A percentile compares a stretch with the other conserved stretches of the same genome.
Evolutionary conservation across 2,888 invertebrate genomes (phyloP).

Genomic region (Morpho achilles): DNA sequence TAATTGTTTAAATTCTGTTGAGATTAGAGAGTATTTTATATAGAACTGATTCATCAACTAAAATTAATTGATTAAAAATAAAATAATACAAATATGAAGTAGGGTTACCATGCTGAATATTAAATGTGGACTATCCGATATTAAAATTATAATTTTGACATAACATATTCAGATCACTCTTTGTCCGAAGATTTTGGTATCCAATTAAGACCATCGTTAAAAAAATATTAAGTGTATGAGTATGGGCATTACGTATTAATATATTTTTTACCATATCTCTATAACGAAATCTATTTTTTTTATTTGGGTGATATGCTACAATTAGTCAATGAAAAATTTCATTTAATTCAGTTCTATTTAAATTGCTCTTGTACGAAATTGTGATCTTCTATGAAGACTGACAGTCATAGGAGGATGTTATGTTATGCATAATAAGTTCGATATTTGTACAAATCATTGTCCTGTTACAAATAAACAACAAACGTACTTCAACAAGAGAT

Average conservation of each 20-base stretch:
- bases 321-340: too few species aligned
- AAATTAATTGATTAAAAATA: neutral
- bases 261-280: too few species aligned
- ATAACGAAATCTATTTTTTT: too few species aligned
- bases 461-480: slow-evolving; percentile 8
- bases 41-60: slow-evolving; percentile 20
- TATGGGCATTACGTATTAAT: too few species aligned
- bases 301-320: too few species aligned
- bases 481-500: neutral
- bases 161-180: too few species aligned
- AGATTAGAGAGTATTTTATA: slow-evolving; percentile 29
- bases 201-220: too few species aligned
- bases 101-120: slow-evolving; percentile 7
- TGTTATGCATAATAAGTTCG: slow-evolving; percentile 73
- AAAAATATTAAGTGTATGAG: too few species aligned
- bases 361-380: slow-evolving; percentile 43
- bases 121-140: neutral
- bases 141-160: too few species aligned
- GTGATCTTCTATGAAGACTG: slow-evolving; percentile 70
- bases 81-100: neutral
- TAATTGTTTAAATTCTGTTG: slow-evolving; percentile 24
- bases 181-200: neutral
- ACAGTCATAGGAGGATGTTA: slow-evolving; percentile 46
- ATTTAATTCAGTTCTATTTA: slow-evolving; percentile 46
- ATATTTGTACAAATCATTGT: slow-evolving; percentile 70